A percentile compares a stretch with the other conserved stretches of the same genome.
These are phyloP conservation scores for Scyliorhinus canicula DNA, from an alignment of 2,797 vertebrate species.

Conservation along the genomic window DNA sequence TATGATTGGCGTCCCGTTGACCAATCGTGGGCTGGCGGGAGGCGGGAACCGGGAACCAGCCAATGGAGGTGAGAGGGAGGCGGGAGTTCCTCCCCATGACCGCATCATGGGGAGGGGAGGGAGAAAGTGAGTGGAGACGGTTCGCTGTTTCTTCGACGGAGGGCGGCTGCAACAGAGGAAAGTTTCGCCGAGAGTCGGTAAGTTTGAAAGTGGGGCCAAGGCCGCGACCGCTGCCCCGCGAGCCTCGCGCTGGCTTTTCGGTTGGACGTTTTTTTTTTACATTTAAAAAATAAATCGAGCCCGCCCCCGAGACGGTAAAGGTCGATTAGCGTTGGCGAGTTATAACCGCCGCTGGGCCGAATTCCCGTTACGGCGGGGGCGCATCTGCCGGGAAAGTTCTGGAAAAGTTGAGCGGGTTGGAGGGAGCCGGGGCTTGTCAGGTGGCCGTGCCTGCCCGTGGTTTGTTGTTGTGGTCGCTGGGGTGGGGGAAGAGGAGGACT, in stretches of 20 bases:
- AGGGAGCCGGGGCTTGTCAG: background rate
- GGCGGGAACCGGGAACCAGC: background rate
- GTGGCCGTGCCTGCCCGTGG: no score
- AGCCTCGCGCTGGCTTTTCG: background rate
- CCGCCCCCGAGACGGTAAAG: background rate
- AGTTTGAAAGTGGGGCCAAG: background rate
- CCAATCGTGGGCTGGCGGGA: background rate
- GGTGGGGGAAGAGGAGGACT: background rate
- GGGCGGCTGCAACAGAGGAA: background rate
- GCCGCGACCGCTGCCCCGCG: background rate
- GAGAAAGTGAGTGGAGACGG: background rate
- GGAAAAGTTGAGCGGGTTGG: background rate
- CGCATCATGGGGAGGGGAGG: background rate
- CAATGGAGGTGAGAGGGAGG: background rate
- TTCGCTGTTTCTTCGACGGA: background rate
- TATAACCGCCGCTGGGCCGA: background rate
- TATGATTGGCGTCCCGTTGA: background rate
- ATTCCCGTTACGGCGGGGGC: background rate
- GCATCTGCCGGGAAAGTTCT: constrained; percentile 15
- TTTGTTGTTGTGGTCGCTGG: no score
- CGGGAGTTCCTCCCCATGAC: background rate
- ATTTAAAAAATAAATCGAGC: no score
- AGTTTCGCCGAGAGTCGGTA: background rate
- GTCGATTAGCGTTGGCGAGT: background rate
- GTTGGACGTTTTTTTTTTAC: background rate